Conservation (phyloP, 2,888 invertebrate genomes). For the Dicyrtomina minuta region DNA sequence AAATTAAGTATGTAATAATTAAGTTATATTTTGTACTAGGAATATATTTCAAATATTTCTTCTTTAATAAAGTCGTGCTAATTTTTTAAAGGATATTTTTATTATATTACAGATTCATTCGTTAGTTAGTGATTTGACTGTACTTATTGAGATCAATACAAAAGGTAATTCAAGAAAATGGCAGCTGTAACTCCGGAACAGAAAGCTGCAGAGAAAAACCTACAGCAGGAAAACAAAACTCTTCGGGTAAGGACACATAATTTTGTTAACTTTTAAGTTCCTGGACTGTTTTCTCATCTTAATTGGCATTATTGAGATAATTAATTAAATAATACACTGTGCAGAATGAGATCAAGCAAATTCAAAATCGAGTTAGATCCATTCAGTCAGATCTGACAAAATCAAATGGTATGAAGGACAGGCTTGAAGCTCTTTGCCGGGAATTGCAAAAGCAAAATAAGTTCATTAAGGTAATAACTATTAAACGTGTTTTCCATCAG, state of each 20-base stretch:
- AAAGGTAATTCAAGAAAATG: background rate
- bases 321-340: background rate
- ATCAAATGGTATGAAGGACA: constrained; percentile 48
- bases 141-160: no score
- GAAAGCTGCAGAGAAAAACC: constrained; percentile 44
- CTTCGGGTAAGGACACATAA: constrained; percentile 41
- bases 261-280: background rate
- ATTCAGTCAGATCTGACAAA: constrained; percentile 48
- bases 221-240: constrained; percentile 51
- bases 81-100: no score
- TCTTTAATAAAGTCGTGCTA: no score
- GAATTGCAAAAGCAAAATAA: constrained; percentile 53
- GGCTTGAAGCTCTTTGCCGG: constrained; percentile 51
- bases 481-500: no score
- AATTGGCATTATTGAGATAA: background rate
- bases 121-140: no score
- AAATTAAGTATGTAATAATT: no score
- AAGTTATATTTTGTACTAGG: no score
- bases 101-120: no score
- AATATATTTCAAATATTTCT: no score
- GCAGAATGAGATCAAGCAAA: constrained; percentile 48
- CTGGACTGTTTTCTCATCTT: background rate
- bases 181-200: constrained; percentile 30
- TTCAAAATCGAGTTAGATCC: constrained; percentile 47
- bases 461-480: constrained; percentile 46